Conservation (phyloP, 2,797 vertebrate genomes). For the Hoplostethus mediterraneus region DNA sequence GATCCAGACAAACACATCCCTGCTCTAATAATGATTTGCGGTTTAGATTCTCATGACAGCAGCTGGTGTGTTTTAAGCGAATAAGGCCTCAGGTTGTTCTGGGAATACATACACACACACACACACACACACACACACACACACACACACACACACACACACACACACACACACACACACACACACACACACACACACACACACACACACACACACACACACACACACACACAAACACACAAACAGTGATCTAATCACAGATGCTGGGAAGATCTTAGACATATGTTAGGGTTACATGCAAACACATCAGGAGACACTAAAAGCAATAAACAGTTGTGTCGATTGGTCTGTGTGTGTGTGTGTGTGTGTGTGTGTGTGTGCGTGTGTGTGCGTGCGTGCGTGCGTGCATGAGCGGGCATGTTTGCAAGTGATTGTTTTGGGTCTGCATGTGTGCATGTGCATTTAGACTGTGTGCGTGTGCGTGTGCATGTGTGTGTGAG, state of each 20-base stretch:
- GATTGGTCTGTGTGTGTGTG: slow-evolving; percentile 15
- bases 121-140: slow-evolving; percentile 13
- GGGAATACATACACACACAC: slow-evolving; percentile 28
- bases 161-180: slow-evolving; percentile 1
- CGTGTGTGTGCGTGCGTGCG: not conserved
- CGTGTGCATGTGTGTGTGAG: not conserved
- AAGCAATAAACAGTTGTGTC: slow-evolving; percentile 39
- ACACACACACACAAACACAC: slow-evolving; percentile 10
- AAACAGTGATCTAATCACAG: slow-evolving; percentile 45
- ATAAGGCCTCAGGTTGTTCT: slow-evolving; percentile 57
- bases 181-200: slow-evolving; percentile 4
- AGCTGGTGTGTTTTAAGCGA: slow-evolving; percentile 66
- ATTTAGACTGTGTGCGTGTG: not conserved
- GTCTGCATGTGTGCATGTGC: not conserved
- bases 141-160: slow-evolving; percentile 5
- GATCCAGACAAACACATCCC: slow-evolving; percentile 45
- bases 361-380: not conserved
- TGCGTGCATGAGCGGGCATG: not conserved
- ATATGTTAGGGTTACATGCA: slow-evolving; percentile 45
- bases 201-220: not conserved
- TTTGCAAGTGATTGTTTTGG: not conserved
- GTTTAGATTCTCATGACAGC: slow-evolving; percentile 52
- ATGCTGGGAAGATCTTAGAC: slow-evolving; percentile 55
- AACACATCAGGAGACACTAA: slow-evolving; percentile 37
- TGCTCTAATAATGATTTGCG: slow-evolving; percentile 34